phyloP scores from a whole-genome alignment of 2,113 vertebrate genomes.

The Lamprologus speciosus region DNA sequence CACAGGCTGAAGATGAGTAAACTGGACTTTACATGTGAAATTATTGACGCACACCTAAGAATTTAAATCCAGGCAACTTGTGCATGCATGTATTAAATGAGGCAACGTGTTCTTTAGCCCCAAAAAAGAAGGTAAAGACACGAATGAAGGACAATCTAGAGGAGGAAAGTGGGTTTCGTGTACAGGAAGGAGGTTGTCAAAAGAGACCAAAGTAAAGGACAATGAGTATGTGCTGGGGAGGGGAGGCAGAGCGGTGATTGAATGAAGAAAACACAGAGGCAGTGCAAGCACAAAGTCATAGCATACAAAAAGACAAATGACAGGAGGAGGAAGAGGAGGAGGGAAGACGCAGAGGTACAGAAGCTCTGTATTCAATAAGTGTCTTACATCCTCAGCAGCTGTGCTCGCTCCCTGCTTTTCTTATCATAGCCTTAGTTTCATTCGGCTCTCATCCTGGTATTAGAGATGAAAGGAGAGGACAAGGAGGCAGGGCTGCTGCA shows the following conservation, averaged over 20 bases:
- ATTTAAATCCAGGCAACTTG: neutral
- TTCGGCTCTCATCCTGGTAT: constrained; percentile 1
- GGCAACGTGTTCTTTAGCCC: neutral
- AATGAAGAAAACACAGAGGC: neutral
- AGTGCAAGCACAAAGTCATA: neutral
- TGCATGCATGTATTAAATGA: neutral
- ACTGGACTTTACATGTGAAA: neutral
- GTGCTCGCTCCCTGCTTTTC: neutral
- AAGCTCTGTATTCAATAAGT: constrained; percentile 4
- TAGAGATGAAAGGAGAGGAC: constrained; percentile 7
- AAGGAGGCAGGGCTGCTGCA: neutral
- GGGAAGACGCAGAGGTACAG: neutral
- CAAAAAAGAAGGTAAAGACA: neutral
- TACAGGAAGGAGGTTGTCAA: neutral
- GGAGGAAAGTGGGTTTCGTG: neutral
- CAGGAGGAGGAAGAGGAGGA: neutral
- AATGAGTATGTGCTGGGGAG: neutral
- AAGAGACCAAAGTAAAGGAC: neutral
- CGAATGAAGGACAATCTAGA: fast-evolving
- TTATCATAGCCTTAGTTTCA: constrained; percentile 1
- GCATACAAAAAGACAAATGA: neutral
- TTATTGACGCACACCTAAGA: neutral
- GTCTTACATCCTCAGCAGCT: neutral
- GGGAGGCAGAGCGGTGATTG: neutral
- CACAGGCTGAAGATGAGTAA: neutral